These are phyloP conservation scores for Odontomyia ornata DNA, from an alignment of 2,888 invertebrate species.

Conservation along the genomic window DNA sequence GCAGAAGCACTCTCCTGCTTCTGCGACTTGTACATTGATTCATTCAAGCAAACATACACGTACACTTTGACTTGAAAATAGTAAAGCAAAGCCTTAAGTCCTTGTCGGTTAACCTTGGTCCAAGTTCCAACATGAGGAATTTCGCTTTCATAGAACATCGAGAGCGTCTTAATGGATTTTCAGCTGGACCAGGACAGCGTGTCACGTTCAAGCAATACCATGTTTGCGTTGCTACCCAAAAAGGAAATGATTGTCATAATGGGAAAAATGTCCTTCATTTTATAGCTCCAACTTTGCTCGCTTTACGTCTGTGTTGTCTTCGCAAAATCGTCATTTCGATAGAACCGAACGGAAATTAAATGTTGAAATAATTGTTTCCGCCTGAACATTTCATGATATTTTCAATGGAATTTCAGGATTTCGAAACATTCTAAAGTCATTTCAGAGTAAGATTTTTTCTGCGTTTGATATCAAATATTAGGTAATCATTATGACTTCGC, in stretches of 20 bases:
- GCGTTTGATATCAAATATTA: no score
- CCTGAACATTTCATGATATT: neutral
- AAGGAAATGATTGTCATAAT: conserved; percentile 24
- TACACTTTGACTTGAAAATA: neutral
- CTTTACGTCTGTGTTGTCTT: neutral
- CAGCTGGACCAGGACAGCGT: conserved; percentile 2
- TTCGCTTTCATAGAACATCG: neutral
- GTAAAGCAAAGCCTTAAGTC: neutral
- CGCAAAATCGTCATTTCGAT: neutral
- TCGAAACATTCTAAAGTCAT: no score
- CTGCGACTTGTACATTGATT: no score
- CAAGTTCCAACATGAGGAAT: neutral
- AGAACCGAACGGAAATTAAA: conserved; percentile 12
- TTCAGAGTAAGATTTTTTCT: no score
- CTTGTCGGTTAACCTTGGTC: neutral
- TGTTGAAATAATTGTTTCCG: conserved; percentile 19
- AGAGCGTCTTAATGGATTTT: conserved; percentile 8
- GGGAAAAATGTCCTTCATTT: conserved; percentile 18
- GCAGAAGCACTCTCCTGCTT: no score
- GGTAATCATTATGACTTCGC: no score
- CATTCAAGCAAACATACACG: no score
- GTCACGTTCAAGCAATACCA: neutral
- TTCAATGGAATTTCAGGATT: neutral
- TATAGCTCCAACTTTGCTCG: neutral
- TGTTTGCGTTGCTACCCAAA: neutral